These are phyloP conservation scores for Agrotis ipsilon DNA, from an alignment of 2,888 invertebrate genomes.

Conservation along the genomic window DNA sequence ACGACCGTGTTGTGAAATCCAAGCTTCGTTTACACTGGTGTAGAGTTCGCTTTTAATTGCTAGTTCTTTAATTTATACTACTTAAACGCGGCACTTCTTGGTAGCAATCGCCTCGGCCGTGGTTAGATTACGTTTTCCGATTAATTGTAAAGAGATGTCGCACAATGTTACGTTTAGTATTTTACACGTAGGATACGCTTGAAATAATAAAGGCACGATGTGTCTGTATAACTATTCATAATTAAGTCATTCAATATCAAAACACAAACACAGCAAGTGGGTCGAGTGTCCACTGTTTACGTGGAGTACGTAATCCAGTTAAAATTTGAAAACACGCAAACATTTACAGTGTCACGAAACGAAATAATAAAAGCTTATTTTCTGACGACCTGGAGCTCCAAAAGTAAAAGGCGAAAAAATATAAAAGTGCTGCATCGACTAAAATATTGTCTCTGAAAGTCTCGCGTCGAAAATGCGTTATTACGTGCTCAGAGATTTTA, in stretches of 20 bases:
- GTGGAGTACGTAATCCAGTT: neutral
- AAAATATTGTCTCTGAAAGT: conserved; percentile 40
- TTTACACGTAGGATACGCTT: conserved; percentile 1
- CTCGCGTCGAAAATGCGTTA: conserved; percentile 41
- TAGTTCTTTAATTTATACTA: neutral
- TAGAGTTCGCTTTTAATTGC: conserved; percentile 8
- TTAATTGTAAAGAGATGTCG: neutral
- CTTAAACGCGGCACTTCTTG: neutral
- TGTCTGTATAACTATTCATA: neutral
- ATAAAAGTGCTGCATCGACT: conserved; percentile 47
- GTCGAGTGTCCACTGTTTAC: conserved; percentile 6
- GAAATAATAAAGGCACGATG: neutral
- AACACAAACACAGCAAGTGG: neutral
- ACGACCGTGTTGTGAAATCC: conserved; percentile 22
- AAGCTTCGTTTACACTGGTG: conserved; percentile 21
- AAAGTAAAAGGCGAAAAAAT: conserved; percentile 53
- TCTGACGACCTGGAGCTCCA: conserved; percentile 18
- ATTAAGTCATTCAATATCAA: conserved; percentile 16
- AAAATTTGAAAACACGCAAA: conserved; percentile 7
- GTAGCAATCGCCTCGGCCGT: neutral
- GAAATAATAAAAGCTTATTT: conserved; percentile 19
- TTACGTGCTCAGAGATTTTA: conserved; percentile 55
- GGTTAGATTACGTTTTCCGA: neutral
- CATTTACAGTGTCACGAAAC: conserved; percentile 10
- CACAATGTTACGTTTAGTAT: neutral